Conservation (phyloP, 1,140 invertebrate species). For the Papilio aristodemus region DNA sequence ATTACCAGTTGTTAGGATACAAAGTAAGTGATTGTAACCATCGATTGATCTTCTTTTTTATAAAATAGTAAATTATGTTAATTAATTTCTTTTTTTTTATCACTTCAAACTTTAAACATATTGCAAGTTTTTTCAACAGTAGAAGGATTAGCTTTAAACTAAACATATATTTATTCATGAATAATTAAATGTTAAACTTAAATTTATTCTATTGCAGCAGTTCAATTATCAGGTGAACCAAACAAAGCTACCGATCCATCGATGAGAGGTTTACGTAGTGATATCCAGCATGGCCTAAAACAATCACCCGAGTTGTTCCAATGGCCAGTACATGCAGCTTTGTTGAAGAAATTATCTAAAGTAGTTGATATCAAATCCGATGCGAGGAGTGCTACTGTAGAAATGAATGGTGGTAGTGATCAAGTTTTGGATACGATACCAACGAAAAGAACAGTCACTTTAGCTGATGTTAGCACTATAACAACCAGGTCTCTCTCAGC, state of each 20-base stretch:
- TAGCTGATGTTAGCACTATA: constrained; percentile 69
- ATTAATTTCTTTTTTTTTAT: too few relatives aligned
- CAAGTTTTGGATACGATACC: constrained; percentile 49
- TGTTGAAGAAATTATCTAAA: constrained; percentile 69
- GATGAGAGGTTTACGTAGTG: constrained; percentile 68
- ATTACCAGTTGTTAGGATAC: constrained; percentile 70
- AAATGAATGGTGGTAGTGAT: constrained; percentile 70
- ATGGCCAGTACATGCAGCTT: constrained; percentile 69
- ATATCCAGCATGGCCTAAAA: constrained; percentile 62
- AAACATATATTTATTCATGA: background rate
- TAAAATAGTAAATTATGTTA: too few relatives aligned
- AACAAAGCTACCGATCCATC: constrained; percentile 72
- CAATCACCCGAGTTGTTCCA: constrained; percentile 55
- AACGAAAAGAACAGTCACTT: constrained; percentile 54
- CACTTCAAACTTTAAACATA: too few relatives aligned
- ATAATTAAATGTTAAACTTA: constrained; percentile 34
- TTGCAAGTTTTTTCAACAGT: too few relatives aligned
- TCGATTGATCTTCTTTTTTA: too few relatives aligned
- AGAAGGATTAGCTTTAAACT: too few relatives aligned
- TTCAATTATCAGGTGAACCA: constrained; percentile 68
- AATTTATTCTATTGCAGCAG: constrained; percentile 51
- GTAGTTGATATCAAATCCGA: constrained; percentile 74
- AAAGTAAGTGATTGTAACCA: constrained; percentile 53
- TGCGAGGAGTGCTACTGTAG: constrained; percentile 46
- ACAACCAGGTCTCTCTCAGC: constrained; percentile 64